These are phyloP conservation scores for Acleris sparsana DNA, from an alignment of 2,888 invertebrate genomes.

Conservation along the genomic window DNA sequence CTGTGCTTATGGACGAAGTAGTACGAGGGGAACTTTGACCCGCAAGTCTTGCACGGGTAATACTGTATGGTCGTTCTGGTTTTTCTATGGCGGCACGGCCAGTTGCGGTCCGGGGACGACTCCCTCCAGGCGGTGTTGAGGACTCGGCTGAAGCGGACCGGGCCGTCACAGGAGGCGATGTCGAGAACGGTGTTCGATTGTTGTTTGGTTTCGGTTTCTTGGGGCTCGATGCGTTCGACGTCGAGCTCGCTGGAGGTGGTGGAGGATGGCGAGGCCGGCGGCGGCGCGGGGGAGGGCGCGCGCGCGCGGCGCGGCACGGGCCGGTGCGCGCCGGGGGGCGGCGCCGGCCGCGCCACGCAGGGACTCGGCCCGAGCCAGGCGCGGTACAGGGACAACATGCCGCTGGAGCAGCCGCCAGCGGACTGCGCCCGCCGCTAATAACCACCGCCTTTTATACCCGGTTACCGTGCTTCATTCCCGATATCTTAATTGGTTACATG, in stretches of 20 bases:
- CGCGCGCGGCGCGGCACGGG: slow-evolving; percentile 70
- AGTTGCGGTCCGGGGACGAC: slow-evolving; percentile 85
- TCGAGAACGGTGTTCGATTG: slow-evolving; percentile 86
- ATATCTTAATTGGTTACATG: no score
- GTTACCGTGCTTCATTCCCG: not conserved
- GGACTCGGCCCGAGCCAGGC: slow-evolving; percentile 80
- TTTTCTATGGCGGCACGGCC: slow-evolving; percentile 93
- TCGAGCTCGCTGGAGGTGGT: slow-evolving; percentile 75
- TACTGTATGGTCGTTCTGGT: slow-evolving; percentile 92
- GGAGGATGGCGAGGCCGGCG: slow-evolving; percentile 69
- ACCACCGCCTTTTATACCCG: slow-evolving; percentile 53
- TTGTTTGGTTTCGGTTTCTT: slow-evolving; percentile 51
- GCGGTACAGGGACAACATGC: slow-evolving; percentile 80
- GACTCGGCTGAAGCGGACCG: slow-evolving; percentile 92
- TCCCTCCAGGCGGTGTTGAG: slow-evolving; percentile 90
- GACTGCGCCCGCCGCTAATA: slow-evolving; percentile 52
- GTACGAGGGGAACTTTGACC: slow-evolving; percentile 95
- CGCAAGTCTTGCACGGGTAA: slow-evolving; percentile 96
- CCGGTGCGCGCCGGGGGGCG: slow-evolving; percentile 77
- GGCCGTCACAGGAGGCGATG: slow-evolving; percentile 96
- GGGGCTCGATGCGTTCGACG: slow-evolving; percentile 69
- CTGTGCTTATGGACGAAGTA: slow-evolving; percentile 97
- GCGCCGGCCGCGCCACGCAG: slow-evolving; percentile 73
- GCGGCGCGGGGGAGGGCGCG: slow-evolving; percentile 63
- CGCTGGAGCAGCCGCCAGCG: slow-evolving; percentile 47